Percentiles rank a stretch among this genome's conserved stretches.
Evolutionary conservation across 2,113 vertebrate genomes (phyloP).

Genomic region (Papio anubis): DNA sequence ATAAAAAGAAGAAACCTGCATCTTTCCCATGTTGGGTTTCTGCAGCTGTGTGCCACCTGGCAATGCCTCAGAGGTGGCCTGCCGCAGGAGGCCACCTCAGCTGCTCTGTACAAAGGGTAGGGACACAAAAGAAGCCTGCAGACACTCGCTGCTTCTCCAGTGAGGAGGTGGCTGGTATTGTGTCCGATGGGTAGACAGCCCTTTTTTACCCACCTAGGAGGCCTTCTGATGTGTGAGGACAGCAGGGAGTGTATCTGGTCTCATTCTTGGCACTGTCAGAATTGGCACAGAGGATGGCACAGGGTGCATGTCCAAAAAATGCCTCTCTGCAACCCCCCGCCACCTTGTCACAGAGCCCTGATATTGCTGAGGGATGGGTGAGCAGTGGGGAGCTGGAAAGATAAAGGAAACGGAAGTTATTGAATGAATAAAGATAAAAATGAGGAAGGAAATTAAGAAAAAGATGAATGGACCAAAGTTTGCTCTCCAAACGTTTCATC

Average conservation of each 20-base stretch:
- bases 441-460: background rate
- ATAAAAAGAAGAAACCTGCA: background rate
- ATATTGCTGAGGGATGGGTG: background rate
- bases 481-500: background rate
- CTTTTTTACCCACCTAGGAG: background rate
- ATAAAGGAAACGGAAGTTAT: background rate
- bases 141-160: background rate
- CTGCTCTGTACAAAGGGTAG: background rate
- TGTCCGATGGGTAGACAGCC: background rate
- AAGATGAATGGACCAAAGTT: background rate
- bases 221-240: too few relatives aligned
- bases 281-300: background rate
- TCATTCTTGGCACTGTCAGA: background rate
- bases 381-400: background rate
- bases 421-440: background rate
- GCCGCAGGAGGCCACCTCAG: background rate
- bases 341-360: background rate
- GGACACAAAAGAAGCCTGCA: background rate
- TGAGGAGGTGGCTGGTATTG: background rate
- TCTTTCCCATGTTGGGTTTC: background rate
- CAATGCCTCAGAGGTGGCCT: background rate
- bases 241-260: background rate
- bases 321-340: background rate
- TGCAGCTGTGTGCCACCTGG: background rate
- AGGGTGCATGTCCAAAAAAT: background rate